Conservation (phyloP, 2,113 vertebrate genomes). For the Erpornis zantholeuca region DNA sequence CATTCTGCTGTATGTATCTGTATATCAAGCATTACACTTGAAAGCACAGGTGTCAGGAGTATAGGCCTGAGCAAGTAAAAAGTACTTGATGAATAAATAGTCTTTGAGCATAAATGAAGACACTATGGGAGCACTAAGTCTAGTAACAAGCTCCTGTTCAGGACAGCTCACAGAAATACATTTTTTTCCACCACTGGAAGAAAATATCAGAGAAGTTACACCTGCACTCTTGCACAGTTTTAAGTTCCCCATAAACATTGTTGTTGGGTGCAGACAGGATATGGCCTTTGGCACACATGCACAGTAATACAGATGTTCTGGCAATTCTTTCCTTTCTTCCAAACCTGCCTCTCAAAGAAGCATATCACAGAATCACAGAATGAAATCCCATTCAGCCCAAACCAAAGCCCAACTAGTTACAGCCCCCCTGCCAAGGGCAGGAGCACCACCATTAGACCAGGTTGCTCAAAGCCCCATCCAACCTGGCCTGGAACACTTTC, state of each 20-base stretch:
- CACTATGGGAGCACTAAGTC: background rate
- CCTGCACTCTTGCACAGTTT: background rate
- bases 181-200: background rate
- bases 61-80: background rate
- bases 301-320: background rate
- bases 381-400: no score
- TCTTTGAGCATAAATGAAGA: background rate
- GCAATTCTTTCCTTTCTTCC: background rate
- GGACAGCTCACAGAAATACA: background rate
- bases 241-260: background rate
- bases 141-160: background rate
- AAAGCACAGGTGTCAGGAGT: background rate
- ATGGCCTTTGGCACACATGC: accelerated
- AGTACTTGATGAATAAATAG: background rate
- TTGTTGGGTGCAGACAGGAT: background rate
- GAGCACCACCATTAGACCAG: background rate
- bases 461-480: background rate
- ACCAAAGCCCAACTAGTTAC: background rate
- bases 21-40: background rate
- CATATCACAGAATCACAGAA: background rate
- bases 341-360: background rate
- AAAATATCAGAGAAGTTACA: background rate
- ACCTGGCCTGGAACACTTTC: background rate
- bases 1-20: background rate
- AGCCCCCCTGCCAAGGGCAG: background rate